Conservation (phyloP, 2,888 invertebrate genomes). For the Diadromus collaris region DNA sequence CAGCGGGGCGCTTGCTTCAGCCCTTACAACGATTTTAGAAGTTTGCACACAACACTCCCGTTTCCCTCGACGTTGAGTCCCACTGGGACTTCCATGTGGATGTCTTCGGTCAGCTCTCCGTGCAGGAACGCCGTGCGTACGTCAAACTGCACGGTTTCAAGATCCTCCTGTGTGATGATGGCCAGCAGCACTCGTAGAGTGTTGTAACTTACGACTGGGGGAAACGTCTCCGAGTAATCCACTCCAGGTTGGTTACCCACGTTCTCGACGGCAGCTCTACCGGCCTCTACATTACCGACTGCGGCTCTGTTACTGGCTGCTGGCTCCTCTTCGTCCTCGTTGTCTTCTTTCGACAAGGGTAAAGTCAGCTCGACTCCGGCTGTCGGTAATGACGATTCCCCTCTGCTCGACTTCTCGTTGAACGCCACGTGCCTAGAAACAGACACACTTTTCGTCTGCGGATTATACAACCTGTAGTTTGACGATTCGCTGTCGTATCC, state of each 20-base stretch:
- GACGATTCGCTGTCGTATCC: conserved; percentile 4
- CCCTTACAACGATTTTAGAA: conserved; percentile 67
- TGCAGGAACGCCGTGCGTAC: conserved; percentile 39
- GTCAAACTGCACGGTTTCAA: conserved; percentile 38
- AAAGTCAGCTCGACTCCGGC: background rate
- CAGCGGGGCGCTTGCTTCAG: conserved; percentile 66
- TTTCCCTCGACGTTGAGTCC: conserved; percentile 14
- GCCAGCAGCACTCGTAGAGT: conserved; percentile 26
- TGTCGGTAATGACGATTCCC: background rate
- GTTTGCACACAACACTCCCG: conserved; percentile 41
- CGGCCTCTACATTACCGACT: background rate
- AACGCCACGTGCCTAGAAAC: conserved; percentile 10
- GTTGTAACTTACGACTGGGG: conserved; percentile 30
- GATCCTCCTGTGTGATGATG: conserved; percentile 10
- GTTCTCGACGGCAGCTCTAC: background rate
- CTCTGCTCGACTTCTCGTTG: background rate
- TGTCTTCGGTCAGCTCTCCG: conserved; percentile 30
- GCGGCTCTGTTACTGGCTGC: conserved; percentile 2
- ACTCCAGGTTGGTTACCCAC: background rate
- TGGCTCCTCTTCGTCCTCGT: background rate
- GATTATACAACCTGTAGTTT: conserved; percentile 12
- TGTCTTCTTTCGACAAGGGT: background rate
- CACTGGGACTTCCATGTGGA: conserved; percentile 32
- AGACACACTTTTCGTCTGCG: background rate
- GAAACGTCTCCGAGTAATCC: conserved; percentile 29